A percentile compares a stretch with the other conserved stretches of the same genome.
Conservation (phyloP, 2,113 vertebrate species). For the Actenoides hombroni region DNA sequence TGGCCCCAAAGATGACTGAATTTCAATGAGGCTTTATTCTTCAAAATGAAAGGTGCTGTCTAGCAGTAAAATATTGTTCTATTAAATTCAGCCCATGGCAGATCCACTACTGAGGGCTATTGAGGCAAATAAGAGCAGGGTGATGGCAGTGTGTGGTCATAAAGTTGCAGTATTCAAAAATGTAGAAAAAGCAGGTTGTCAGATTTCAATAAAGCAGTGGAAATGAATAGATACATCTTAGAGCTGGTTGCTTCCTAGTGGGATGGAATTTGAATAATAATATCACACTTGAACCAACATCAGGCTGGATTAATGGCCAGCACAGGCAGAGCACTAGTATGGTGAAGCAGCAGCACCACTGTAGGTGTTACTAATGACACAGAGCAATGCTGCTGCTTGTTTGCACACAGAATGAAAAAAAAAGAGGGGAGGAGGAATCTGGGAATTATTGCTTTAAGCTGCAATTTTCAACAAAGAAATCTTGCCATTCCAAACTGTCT, state of each 20-base stretch:
- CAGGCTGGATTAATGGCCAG: constrained; percentile 3
- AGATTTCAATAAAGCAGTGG: constrained; percentile 55
- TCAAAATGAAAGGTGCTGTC: constrained; percentile 63
- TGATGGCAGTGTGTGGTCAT: constrained; percentile 61
- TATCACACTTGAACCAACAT: constrained; percentile 34
- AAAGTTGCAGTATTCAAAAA: constrained; percentile 69
- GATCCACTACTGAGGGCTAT: constrained; percentile 68
- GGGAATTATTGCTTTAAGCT: constrained; percentile 39
- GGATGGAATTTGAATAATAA: constrained; percentile 60
- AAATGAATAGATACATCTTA: constrained; percentile 55
- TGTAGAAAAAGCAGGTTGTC: constrained; percentile 61
- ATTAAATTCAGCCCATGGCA: constrained; percentile 67
- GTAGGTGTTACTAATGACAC: neutral
- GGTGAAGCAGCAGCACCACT: neutral
- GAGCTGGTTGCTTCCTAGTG: constrained; percentile 17
- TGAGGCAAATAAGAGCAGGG: constrained; percentile 66
- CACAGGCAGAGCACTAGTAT: constrained; percentile 16
- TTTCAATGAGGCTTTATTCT: constrained; percentile 67
- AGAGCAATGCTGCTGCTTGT: neutral
- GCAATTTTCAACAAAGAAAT: constrained; percentile 70
- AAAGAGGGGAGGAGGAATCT: neutral
- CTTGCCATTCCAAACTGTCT: constrained; percentile 72
- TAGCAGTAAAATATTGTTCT: constrained; percentile 67
- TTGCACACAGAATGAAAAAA: constrained; percentile 30
- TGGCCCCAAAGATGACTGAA: constrained; percentile 57